phyloP scores from a whole-genome alignment of 2,888 invertebrate genomes.

The Lasiommata megera region DNA sequence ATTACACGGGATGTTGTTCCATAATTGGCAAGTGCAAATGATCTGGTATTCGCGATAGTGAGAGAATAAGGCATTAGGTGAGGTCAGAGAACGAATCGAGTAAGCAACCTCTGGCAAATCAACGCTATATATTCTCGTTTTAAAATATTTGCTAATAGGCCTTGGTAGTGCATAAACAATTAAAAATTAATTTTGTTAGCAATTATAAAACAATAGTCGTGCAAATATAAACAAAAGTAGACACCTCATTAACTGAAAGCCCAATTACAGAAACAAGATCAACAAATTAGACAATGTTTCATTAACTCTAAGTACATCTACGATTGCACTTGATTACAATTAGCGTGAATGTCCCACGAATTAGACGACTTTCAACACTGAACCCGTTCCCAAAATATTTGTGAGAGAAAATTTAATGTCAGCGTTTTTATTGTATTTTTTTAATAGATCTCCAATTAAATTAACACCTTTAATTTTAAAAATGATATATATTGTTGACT shows the following conservation, averaged over 20 bases:
- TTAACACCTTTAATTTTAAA: too few relatives aligned
- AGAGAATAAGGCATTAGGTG: too few relatives aligned
- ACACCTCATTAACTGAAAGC: conserved; percentile 1
- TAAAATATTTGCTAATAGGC: too few relatives aligned
- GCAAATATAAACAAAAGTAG: not conserved
- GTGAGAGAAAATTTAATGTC: not conserved
- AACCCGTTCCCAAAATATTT: conserved; percentile 14
- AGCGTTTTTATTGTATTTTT: not conserved
- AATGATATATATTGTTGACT: not conserved
- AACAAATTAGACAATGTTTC: conserved; percentile 2
- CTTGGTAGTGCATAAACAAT: not conserved
- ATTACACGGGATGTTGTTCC: too few relatives aligned
- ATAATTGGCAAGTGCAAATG: too few relatives aligned
- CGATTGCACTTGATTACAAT: conserved; percentile 3
- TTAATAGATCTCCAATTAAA: not conserved
- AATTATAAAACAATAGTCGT: not conserved
- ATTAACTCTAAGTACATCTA: not conserved
- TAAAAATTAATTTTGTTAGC: not conserved
- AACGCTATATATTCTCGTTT: too few relatives aligned
- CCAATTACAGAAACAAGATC: not conserved
- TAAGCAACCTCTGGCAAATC: too few relatives aligned
- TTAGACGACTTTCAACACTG: conserved; percentile 19
- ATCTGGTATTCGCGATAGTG: too few relatives aligned
- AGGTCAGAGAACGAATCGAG: too few relatives aligned
- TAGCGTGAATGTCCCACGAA: conserved; percentile 18